Conservation (phyloP, 1,140 invertebrate species). For the Bombus confusus region DNA sequence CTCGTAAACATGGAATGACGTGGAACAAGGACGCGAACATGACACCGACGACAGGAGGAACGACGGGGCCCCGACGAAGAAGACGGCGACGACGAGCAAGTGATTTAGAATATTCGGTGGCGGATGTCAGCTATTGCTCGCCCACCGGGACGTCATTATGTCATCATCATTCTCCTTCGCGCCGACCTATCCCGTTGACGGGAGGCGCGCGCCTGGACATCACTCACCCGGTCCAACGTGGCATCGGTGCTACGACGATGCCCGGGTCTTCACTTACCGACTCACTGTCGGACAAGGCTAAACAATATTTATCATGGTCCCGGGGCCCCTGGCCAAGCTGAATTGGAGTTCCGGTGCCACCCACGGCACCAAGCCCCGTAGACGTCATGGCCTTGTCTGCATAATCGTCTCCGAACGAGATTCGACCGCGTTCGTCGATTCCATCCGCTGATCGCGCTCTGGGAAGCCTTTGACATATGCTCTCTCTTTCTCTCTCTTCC, state of each 20-base stretch:
- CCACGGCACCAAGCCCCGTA: slow-evolving; percentile 60
- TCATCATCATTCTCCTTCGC: slow-evolving; percentile 82
- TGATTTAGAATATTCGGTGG: slow-evolving; percentile 82
- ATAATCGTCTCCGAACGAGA: slow-evolving; percentile 35
- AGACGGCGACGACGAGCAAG: slow-evolving; percentile 69
- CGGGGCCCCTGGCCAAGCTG: slow-evolving; percentile 59
- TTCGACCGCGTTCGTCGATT: slow-evolving; percentile 33
- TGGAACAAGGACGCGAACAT: slow-evolving; percentile 72
- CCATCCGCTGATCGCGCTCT: slow-evolving; percentile 25
- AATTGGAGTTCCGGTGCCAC: slow-evolving; percentile 79
- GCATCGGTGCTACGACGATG: slow-evolving; percentile 66
- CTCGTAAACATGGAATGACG: slow-evolving; percentile 77
- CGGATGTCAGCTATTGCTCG: slow-evolving; percentile 83
- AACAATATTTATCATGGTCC: slow-evolving; percentile 79
- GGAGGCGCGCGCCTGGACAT: slow-evolving; percentile 80
- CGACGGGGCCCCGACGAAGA: slow-evolving; percentile 42
- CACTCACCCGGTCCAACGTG: slow-evolving; percentile 75
- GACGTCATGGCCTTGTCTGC: not conserved
- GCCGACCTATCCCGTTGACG: slow-evolving; percentile 76
- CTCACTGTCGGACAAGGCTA: slow-evolving; percentile 69
- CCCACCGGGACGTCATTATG: slow-evolving; percentile 82
- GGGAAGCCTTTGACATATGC: not conserved
- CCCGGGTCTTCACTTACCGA: slow-evolving; percentile 67
- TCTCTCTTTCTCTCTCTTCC: not conserved
- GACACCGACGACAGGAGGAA: slow-evolving; percentile 62